These are phyloP conservation scores for Hyposoter didymator DNA, from an alignment of 2,888 invertebrate genomes.

Conservation along the genomic window DNA sequence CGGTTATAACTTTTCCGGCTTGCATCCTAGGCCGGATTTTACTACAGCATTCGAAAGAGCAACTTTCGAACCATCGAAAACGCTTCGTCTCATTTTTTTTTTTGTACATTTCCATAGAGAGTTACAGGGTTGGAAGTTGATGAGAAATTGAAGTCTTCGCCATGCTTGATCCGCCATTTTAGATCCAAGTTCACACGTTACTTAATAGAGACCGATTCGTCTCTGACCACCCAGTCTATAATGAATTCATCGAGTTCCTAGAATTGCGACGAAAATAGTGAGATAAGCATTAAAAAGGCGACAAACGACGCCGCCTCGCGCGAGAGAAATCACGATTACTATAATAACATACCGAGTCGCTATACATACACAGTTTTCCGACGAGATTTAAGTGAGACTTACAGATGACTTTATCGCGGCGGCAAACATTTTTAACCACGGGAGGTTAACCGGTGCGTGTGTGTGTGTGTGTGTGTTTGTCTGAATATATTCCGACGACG, in stretches of 20 bases:
- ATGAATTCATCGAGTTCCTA: constrained; percentile 67
- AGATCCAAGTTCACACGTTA: background rate
- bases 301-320: constrained; percentile 65
- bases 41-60: too few relatives aligned
- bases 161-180: background rate
- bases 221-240: constrained; percentile 68
- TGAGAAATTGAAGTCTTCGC: background rate
- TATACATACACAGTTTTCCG: background rate
- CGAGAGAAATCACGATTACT: constrained; percentile 27
- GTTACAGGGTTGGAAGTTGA: too few relatives aligned
- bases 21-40: too few relatives aligned
- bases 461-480: constrained; percentile 1
- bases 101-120: too few relatives aligned
- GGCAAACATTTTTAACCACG: constrained; percentile 47
- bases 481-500: constrained; percentile 47
- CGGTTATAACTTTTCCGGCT: too few relatives aligned
- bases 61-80: too few relatives aligned
- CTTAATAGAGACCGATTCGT: constrained; percentile 10
- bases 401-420: constrained; percentile 64
- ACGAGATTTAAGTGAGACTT: constrained; percentile 50
- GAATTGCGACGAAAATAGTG: constrained; percentile 64
- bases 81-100: too few relatives aligned
- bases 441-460: constrained; percentile 27
- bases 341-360: background rate
- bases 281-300: constrained; percentile 64